phyloP scores from a whole-genome alignment of 2,888 invertebrate species.

The Meta bourneti region DNA sequence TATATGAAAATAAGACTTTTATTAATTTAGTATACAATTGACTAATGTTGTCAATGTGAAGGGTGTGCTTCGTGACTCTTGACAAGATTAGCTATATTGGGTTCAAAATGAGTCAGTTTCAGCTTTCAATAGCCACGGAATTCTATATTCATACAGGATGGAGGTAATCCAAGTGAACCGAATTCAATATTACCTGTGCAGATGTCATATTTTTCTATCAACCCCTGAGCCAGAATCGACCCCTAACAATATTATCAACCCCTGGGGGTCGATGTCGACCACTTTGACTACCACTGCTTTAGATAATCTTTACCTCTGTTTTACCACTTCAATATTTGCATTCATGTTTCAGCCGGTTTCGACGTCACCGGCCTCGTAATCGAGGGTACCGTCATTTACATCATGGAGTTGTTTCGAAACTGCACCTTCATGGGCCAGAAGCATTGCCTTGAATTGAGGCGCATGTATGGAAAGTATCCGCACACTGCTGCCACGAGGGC shows the following conservation, averaged over 20 bases:
- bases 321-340: not conserved
- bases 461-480: slow-evolving; percentile 84
- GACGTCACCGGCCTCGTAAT: slow-evolving; percentile 84
- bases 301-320: not conserved
- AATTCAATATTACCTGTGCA: not conserved
- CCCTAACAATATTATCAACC: not conserved
- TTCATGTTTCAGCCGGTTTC: slow-evolving; percentile 77
- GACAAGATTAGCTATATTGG: too few species aligned
- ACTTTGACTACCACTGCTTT: not conserved
- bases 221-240: too few species aligned
- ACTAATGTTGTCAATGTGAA: too few species aligned
- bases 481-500: slow-evolving; percentile 84
- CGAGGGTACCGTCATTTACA: slow-evolving; percentile 85
- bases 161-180: not conserved
- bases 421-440: slow-evolving; percentile 84
- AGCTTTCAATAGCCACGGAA: too few species aligned
- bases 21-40: too few species aligned
- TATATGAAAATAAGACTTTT: too few species aligned
- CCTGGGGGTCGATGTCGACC: not conserved
- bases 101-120: too few species aligned
- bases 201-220: not conserved
- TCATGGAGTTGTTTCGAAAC: slow-evolving; percentile 85
- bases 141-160: not conserved
- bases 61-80: too few species aligned
- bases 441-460: slow-evolving; percentile 84